phyloP scores from a whole-genome alignment of 2,797 vertebrate species.

The Pristis pectinata region DNA sequence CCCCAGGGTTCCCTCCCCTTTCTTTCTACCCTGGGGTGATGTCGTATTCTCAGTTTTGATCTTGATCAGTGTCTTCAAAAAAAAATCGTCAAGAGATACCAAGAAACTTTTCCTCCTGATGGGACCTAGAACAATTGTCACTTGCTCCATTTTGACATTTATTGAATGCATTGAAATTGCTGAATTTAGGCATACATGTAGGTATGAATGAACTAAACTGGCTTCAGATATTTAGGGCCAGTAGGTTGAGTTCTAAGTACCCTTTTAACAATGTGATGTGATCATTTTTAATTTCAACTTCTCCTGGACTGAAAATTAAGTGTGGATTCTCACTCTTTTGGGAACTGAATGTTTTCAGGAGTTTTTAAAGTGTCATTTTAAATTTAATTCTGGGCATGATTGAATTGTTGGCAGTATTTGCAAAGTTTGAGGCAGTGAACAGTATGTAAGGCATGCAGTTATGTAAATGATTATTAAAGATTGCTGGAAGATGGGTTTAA shows the following conservation, averaged over 20 bases:
- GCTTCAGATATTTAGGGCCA: background rate
- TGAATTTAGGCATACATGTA: background rate
- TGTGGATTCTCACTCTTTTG: background rate
- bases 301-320: background rate
- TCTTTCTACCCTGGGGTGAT: no score
- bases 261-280: background rate
- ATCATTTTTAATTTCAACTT: constrained; percentile 15
- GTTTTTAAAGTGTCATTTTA: background rate
- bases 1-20: no score
- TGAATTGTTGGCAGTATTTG: no score
- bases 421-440: no score
- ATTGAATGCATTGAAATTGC: background rate
- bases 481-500: no score
- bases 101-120: background rate
- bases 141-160: background rate
- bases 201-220: background rate
- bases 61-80: no score
- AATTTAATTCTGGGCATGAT: background rate
- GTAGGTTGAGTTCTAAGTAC: constrained; percentile 13
- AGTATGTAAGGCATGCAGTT: no score
- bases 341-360: background rate
- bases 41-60: no score
- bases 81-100: background rate
- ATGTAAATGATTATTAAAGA: no score
- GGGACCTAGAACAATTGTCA: background rate